Conservation (phyloP, 2,888 invertebrate species). For the Torymus tubicola region DNA sequence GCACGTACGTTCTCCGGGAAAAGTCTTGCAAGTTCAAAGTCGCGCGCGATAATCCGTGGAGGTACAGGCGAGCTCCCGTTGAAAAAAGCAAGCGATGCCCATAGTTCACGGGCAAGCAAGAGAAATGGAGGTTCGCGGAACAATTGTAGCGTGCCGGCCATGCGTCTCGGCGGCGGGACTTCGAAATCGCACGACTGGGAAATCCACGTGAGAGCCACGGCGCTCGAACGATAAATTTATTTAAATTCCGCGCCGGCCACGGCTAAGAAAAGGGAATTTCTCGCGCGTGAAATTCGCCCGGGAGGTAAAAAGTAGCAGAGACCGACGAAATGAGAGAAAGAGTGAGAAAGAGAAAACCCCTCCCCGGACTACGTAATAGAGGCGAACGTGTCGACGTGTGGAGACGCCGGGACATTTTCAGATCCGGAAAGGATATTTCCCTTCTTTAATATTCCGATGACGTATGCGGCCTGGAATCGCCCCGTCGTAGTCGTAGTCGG, state of each 20-base stretch:
- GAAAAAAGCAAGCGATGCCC: neutral
- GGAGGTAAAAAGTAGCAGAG: constrained; percentile 23
- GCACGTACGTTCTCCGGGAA: neutral
- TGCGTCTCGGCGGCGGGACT: constrained; percentile 54
- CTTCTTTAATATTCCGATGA: constrained; percentile 70
- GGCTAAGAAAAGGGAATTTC: constrained; percentile 31
- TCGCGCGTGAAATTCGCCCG: constrained; percentile 22
- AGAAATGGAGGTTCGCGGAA: constrained; percentile 17
- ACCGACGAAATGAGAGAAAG: constrained; percentile 16
- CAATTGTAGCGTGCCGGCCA: constrained; percentile 45
- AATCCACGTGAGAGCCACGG: constrained; percentile 58
- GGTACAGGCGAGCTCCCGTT: neutral
- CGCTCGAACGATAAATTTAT: constrained; percentile 56
- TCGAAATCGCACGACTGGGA: constrained; percentile 63
- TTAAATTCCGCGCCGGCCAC: constrained; percentile 46
- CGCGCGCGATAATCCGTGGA: constrained; percentile 23
- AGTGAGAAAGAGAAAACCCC: too few relatives aligned
- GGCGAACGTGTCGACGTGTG: constrained; percentile 17
- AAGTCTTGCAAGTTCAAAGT: constrained; percentile 20
- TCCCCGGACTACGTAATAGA: constrained; percentile 6
- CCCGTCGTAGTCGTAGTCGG: neutral
- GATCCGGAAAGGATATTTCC: constrained; percentile 65
- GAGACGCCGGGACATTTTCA: constrained; percentile 26
- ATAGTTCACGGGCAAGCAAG: constrained; percentile 15
- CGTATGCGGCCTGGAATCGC: constrained; percentile 58